phyloP scores from a whole-genome alignment of 2,113 vertebrate genomes.

The Megaceryle maxima region DNA sequence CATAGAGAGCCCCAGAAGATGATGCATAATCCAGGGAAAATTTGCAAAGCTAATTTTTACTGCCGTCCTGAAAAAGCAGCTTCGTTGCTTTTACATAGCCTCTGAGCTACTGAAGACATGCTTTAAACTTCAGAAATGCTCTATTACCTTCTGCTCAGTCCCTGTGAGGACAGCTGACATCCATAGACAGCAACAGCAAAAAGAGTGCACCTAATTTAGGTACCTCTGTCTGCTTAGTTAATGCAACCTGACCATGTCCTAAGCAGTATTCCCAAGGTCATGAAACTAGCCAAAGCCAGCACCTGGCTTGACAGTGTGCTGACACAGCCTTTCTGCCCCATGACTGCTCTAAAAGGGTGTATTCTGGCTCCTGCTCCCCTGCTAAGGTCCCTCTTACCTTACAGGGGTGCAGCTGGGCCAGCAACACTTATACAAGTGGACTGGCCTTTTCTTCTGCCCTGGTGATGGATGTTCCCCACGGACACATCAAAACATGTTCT shows the following conservation, averaged over 20 bases:
- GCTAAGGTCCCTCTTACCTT: not conserved
- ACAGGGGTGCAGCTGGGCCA: rapidly evolving
- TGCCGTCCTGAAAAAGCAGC: not conserved
- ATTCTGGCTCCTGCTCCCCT: not conserved
- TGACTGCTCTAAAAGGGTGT: not conserved
- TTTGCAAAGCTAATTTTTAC: not conserved
- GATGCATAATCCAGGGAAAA: not conserved
- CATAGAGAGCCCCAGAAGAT: not conserved
- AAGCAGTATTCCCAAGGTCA: not conserved
- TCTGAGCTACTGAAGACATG: not conserved
- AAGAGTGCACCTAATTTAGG: rapidly evolving
- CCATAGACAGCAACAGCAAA: not conserved
- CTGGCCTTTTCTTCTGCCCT: not conserved
- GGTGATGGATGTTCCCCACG: not conserved
- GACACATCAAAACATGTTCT: not conserved
- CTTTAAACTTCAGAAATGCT: not conserved
- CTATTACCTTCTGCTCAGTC: not conserved
- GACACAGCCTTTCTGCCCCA: rapidly evolving
- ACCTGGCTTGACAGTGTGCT: not conserved
- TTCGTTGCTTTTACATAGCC: not conserved
- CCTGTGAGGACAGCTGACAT: not conserved
- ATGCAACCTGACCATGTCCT: not conserved
- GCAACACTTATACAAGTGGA: not conserved
- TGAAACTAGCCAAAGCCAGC: not conserved
- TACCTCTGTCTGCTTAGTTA: not conserved